Percentiles rank a stretch among this genome's conserved stretches.
These are phyloP conservation scores for Oegoconia quadripuncta DNA, from an alignment of 2,888 invertebrate genomes.

Conservation along the genomic window DNA sequence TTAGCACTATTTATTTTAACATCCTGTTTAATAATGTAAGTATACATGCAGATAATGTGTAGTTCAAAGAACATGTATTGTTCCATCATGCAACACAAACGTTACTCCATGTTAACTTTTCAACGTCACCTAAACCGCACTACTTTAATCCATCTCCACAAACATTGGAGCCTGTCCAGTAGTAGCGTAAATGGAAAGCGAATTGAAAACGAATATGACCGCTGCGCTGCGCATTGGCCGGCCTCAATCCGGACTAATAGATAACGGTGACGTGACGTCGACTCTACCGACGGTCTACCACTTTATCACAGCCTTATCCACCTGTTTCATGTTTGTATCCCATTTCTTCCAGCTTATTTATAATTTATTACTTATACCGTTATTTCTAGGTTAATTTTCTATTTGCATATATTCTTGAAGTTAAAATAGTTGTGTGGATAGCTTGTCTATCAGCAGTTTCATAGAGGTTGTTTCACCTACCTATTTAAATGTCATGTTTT, in stretches of 20 bases:
- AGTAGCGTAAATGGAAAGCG: slow-evolving; percentile 48
- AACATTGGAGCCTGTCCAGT: slow-evolving; percentile 30
- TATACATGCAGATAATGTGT: no score
- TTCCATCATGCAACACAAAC: neutral
- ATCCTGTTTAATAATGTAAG: no score
- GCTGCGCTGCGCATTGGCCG: slow-evolving; percentile 20
- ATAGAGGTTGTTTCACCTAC: no score
- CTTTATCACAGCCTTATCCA: slow-evolving; percentile 7
- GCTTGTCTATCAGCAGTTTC: no score
- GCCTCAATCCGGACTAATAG: slow-evolving; percentile 19
- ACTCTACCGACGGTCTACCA: slow-evolving; percentile 3
- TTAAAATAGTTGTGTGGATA: no score
- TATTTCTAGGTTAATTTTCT: slow-evolving; percentile 3
- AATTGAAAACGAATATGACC: slow-evolving; percentile 49
- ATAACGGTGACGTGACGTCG: slow-evolving; percentile 14
- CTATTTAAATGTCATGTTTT: no score
- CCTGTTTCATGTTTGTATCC: slow-evolving; percentile 7
- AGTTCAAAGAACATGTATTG: no score
- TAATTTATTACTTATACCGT: neutral
- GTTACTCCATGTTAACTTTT: no score
- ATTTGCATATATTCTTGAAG: no score
- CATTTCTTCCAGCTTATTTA: slow-evolving; percentile 9
- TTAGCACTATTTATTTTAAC: no score
- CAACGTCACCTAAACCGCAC: no score
- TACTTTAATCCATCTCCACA: slow-evolving; percentile 37